Percentiles rank a stretch among this genome's conserved stretches.
Conservation (phyloP, 1,140 invertebrate species). For the Andrena cerasifolii region DNA sequence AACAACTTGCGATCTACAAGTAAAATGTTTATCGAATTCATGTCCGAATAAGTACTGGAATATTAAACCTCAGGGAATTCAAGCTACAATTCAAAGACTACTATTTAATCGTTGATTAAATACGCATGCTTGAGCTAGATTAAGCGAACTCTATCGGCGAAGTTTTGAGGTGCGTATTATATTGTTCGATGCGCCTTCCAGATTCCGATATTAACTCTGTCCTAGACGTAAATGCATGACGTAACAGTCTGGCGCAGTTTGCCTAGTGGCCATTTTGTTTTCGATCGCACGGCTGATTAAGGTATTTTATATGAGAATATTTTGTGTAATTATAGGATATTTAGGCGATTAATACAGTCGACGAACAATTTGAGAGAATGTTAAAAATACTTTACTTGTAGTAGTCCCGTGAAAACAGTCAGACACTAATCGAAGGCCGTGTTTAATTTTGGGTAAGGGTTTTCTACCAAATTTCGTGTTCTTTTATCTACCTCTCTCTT, state of each 20-base stretch:
- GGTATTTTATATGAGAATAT: conserved; percentile 77
- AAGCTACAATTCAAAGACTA: no score
- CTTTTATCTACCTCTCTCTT: conserved; percentile 5
- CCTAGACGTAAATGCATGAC: conserved; percentile 60
- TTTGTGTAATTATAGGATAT: conserved; percentile 68
- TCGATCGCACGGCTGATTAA: conserved; percentile 74
- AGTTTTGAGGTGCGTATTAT: neutral
- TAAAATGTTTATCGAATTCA: no score
- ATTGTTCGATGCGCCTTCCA: neutral
- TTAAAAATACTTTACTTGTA: conserved; percentile 21
- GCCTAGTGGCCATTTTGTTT: conserved; percentile 81
- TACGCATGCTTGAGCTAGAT: neutral
- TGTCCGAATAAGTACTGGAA: no score
- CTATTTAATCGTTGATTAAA: no score
- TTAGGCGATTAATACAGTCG: conserved; percentile 46
- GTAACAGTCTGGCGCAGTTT: conserved; percentile 71
- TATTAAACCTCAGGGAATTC: no score
- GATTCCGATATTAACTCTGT: conserved; percentile 16
- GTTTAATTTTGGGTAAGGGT: conserved; percentile 34
- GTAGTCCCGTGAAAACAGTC: conserved; percentile 43
- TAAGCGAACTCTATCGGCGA: conserved; percentile 18
- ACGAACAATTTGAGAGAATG: conserved; percentile 45
- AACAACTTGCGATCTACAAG: no score
- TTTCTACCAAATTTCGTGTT: conserved; percentile 24
- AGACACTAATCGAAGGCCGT: conserved; percentile 37